A percentile compares a stretch with the other conserved stretches of the same genome.
These are phyloP conservation scores for Penaeus indicus DNA, from an alignment of 1,140 invertebrate genomes.

Conservation along the genomic window DNA sequence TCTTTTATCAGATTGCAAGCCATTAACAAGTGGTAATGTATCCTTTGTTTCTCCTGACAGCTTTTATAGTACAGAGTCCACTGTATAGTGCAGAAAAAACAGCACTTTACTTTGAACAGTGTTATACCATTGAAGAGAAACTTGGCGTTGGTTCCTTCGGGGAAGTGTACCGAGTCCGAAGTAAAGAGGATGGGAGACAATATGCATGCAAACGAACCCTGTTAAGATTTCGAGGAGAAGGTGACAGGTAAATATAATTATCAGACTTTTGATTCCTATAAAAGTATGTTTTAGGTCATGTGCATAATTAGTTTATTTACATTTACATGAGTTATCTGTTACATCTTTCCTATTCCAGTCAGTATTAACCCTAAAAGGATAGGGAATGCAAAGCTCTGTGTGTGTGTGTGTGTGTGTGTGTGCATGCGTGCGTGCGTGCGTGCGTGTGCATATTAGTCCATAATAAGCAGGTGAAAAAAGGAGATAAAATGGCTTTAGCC, in stretches of 20 bases:
- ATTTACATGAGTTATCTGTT: no score
- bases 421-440: no score
- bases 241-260: constrained; percentile 73
- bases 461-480: no score
- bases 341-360: no score
- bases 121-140: constrained; percentile 76
- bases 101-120: constrained; percentile 76
- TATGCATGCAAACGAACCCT: constrained; percentile 81
- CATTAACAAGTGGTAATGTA: background rate
- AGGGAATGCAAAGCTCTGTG: no score
- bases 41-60: constrained; percentile 36
- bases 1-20: no score
- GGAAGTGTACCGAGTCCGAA: constrained; percentile 79
- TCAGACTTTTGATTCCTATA: constrained; percentile 16
- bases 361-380: no score
- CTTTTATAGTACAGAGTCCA: constrained; percentile 65
- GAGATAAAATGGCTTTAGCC: no score
- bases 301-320: no score
- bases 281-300: background rate
- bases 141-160: constrained; percentile 83
- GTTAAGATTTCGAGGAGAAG: constrained; percentile 75
- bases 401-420: no score
- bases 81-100: constrained; percentile 68
- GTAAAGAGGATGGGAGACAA: constrained; percentile 76
- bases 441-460: no score